These are phyloP conservation scores for Orthonevra nobilis DNA, from an alignment of 2,888 invertebrate genomes.

Conservation along the genomic window DNA sequence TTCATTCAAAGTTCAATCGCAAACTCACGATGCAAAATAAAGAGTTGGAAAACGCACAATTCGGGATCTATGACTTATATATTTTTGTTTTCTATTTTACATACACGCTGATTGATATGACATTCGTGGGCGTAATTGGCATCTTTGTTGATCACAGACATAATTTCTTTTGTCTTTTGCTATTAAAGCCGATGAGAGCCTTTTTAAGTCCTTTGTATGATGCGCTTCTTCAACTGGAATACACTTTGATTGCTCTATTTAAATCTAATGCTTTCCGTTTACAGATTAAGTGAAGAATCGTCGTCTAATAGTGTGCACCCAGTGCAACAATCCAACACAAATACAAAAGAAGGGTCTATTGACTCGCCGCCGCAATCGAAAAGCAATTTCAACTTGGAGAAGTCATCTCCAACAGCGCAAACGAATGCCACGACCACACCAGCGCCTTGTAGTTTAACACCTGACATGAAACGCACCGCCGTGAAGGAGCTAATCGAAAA, in stretches of 20 bases:
- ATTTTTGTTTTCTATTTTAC: slow-evolving; percentile 27
- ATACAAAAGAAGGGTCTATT: slow-evolving; percentile 47
- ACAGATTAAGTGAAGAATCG: slow-evolving; percentile 71
- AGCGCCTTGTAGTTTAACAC: slow-evolving; percentile 70
- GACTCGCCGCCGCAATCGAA: slow-evolving; percentile 61
- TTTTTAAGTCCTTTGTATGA: not conserved
- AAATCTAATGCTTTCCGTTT: not conserved
- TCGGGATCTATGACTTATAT: not conserved
- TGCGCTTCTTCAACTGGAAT: no score
- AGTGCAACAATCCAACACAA: slow-evolving; percentile 22
- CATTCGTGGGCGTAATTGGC: slow-evolving; percentile 18
- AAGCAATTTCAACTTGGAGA: slow-evolving; percentile 36
- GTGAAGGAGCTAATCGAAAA: slow-evolving; percentile 93
- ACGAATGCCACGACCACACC: slow-evolving; percentile 39
- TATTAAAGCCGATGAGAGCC: not conserved
- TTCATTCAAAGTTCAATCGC: no score
- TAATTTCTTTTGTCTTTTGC: slow-evolving; percentile 1
- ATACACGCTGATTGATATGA: slow-evolving; percentile 11
- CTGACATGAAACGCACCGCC: slow-evolving; percentile 87
- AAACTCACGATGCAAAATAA: no score
- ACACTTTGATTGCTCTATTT: no score
- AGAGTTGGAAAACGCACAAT: no score
- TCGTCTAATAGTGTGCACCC: slow-evolving; percentile 54
- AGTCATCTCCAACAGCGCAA: slow-evolving; percentile 51
- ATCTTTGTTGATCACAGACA: slow-evolving; percentile 33